Evolutionary conservation across 2,888 invertebrate genomes (phyloP), one percentile per base, ranked within the genome.

Genomic region (Drosophila siamana): DNA sequence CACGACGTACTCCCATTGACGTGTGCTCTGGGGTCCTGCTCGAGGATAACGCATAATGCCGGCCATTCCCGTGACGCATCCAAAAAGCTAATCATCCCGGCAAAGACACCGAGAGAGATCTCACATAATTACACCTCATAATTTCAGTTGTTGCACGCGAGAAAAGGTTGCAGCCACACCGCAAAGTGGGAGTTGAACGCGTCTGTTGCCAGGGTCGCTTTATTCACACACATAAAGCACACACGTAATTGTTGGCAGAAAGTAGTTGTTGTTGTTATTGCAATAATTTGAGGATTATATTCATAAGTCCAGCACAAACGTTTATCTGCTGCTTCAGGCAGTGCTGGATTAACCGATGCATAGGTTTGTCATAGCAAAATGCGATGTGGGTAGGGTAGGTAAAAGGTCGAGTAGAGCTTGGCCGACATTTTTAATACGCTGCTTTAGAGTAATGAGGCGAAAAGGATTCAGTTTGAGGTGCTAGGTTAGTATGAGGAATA

Each of bases 231-330:
- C 82, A 75, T 75, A 75, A 1, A 78, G 78, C 72, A 75, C 84
- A 75, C 84, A 84, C 80, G 63, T 83, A 78, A 82, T 86, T 78
- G 83, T 80, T 86, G 66, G 65, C 65, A 56, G 44, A 38, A 38
- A 38, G n/a, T n/a, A 11, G 19, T 64, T 36, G 56, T 69, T 70
- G 67, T 69, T 87, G 76, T 82, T 82, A 67, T 73, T 83, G 83
- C 74, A 75, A 87, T 87, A 86, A 86, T 86, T 87, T 86, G 78
- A 73, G 88, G 85, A 86, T 86, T 86, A 86, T 83, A 80, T 83
- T 79, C 88, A 81, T 87, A 88, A 86, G 84, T 81, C 86, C 82
- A 41, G 70, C 74, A 71, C 47, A 47, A 61, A 67, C 66, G 78
- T 69, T 84, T 80, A 86, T 84, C 88, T 74, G 43, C 46, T 75